Evolutionary conservation across 1,140 invertebrate species (phyloP), one percentile per base, ranked within the genome.

Genomic region (Drosophila leontia): DNA sequence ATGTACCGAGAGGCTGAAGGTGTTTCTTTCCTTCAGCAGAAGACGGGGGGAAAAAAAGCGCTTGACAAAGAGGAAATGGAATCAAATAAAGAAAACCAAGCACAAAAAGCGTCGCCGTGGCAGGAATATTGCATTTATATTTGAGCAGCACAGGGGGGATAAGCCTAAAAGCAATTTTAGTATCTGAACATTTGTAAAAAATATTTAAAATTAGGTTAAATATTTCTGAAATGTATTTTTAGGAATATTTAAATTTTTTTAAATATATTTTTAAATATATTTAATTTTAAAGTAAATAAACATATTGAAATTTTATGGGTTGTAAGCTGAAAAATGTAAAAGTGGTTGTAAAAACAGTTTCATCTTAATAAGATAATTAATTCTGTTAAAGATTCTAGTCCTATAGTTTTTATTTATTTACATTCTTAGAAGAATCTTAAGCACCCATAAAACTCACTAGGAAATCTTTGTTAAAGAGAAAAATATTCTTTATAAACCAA

Each of bases 21-120:
- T 85, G 82, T 80, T 87, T 45, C 77, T 53, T 61, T 44, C 47
- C 23, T 44, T 45, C 37, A 26, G 59, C n/a, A 47, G 75, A 75
- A 45, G 26, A 29, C 4, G 26, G 26, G 29, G 29, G n/a, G 8
- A 1, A n/a, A 51, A 51, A 32, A 55, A 39, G 35, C 53, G 72
- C 84, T 75, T 81, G 80, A 90, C 84, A 88, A 90, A 88, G 76
- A 70, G 77, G 72, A 88, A 90, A 90, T 90, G 80, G 69, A 90
- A 84, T 88, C 71, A 90, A 88, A 88, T 75, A 88, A 78, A 78
- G 77, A 59, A 81, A 51, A 51, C 9, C 44, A 69, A 75, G 72
- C 69, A 69, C 76, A 76, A 83, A 80, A 72, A 79, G 51, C 86
- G 77, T 80, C 41, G 53, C 37, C 58, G 15, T 19, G 64, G 39